Base-by-base conservation (phyloP, 2,888 invertebrate genomes). In the Nomada hirtipes region DNA sequence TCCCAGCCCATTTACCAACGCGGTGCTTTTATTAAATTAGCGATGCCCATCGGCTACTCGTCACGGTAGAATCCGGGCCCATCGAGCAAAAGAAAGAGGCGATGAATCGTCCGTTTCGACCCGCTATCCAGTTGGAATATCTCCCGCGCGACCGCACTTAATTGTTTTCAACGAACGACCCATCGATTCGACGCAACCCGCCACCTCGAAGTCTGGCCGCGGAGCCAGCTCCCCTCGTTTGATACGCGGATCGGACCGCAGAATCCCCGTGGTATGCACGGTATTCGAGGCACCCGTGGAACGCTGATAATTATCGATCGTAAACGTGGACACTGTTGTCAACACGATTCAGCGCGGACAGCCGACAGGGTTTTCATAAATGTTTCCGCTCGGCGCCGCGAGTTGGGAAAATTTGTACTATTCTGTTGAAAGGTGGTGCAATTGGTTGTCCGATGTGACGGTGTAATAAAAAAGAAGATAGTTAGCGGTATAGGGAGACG, bases 11-110 rank as follows among this genome's bases (percentile, higher is more conserved):
- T 55, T 36, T 50, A 63, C 59, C 55, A 44, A 77, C 61, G 53
- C 65, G 73, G 67, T 64, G 79, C 84, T 85, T 88, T 85, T 87
- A 88, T 86, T 88, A 85, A 86, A 88, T 88, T 88, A 88, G 82
- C 83, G 75, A 88, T 61, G 88, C 79, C 57, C 81, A 70, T 88
- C 88, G 74, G 44, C 71, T 70, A 61, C 64, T 76, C 82, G 78
- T 86, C 85, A 78, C 77, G 70, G 13, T 53, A 57, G 63, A n/a
- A 59, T 68, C 26, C 57, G 44, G 44, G 60, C 53, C 55, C 60
- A 29, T 61, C 15, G 53, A 15, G n/a, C 55, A 68, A 75, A 77
- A 80, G 79, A 75, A 85, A 81, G 83, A 82, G 71, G 70, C 70
- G 77, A 86, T 83, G 84, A 84, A 83, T 86, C 78, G 86, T 74